Evolutionary conservation across 2,113 vertebrate species (phyloP).

Genomic region (Hucho hucho): DNA sequence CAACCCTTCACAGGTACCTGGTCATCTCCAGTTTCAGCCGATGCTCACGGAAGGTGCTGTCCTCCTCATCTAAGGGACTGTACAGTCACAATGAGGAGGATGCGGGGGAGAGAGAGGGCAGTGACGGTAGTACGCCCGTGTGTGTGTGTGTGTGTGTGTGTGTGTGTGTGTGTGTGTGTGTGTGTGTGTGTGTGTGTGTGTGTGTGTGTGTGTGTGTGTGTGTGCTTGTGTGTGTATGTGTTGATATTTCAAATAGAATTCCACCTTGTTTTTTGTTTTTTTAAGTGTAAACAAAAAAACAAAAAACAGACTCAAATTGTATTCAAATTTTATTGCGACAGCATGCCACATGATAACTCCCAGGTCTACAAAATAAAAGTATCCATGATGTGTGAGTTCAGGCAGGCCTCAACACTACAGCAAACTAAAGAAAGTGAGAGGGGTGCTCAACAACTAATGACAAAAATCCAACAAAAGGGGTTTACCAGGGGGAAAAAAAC

Average conservation of each 20-base stretch:
- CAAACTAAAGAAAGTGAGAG: too few species aligned
- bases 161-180: conserved; percentile 26
- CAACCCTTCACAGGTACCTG: conserved; percentile 67
- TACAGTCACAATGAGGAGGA: conserved; percentile 33
- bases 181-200: conserved; percentile 34
- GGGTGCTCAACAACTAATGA: too few species aligned
- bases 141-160: conserved; percentile 31
- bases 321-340: too few species aligned
- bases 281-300: neutral
- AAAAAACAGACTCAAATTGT: neutral
- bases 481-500: too few species aligned
- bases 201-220: conserved; percentile 31
- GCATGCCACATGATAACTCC: too few species aligned
- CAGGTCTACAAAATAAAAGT: too few species aligned
- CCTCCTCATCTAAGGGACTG: conserved; percentile 53
- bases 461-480: too few species aligned
- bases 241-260: neutral
- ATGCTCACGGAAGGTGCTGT: conserved; percentile 63
- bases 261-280: neutral
- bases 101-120: conserved; percentile 35
- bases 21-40: conserved; percentile 75
- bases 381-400: too few species aligned
- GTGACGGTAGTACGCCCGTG: conserved; percentile 34
- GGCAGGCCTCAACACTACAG: too few species aligned
- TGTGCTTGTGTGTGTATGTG: conserved; percentile 30